phyloP scores from a whole-genome alignment of 1,140 invertebrate genomes.

The Leptestheria dahalacensis region DNA sequence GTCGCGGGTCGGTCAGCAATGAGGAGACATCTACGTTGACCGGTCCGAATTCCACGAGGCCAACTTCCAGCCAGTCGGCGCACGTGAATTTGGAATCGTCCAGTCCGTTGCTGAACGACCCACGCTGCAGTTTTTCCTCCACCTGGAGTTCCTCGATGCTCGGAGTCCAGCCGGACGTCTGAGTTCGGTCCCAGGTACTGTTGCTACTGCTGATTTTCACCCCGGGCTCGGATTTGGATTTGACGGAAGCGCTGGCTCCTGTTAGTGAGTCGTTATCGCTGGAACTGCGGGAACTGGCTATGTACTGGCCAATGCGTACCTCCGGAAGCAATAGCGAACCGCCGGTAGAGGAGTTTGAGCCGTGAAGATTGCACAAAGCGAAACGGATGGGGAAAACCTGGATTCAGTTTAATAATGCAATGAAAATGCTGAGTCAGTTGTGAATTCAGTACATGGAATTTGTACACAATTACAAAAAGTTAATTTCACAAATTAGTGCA shows the following conservation, averaged over 20 bases:
- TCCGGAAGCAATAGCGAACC: constrained; percentile 74
- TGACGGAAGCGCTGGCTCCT: neutral
- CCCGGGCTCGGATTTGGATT: neutral
- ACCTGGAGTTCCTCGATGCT: constrained; percentile 3
- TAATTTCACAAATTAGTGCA: too few relatives aligned
- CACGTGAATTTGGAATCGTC: constrained; percentile 11
- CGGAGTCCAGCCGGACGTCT: neutral
- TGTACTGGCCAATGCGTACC: constrained; percentile 48
- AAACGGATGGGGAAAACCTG: constrained; percentile 68
- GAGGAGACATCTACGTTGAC: constrained; percentile 84
- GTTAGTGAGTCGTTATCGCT: neutral
- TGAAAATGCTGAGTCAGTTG: constrained; percentile 5
- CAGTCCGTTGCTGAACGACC: neutral
- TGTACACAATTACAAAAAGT: too few relatives aligned
- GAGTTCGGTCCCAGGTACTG: constrained; percentile 4
- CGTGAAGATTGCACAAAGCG: constrained; percentile 86
- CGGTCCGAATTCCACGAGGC: constrained; percentile 73
- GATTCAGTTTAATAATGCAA: constrained; percentile 3
- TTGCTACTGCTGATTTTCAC: constrained; percentile 10
- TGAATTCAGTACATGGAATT: too few relatives aligned
- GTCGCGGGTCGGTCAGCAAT: constrained; percentile 28
- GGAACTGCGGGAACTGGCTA: neutral
- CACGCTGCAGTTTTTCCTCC: constrained; percentile 2
- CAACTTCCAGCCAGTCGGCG: constrained; percentile 71
- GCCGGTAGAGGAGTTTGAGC: constrained; percentile 72